Evolutionary conservation across 2,113 vertebrate genomes (phyloP), one percentile per base, ranked within the genome.

Genomic region (Maccullochella peelii): DNA sequence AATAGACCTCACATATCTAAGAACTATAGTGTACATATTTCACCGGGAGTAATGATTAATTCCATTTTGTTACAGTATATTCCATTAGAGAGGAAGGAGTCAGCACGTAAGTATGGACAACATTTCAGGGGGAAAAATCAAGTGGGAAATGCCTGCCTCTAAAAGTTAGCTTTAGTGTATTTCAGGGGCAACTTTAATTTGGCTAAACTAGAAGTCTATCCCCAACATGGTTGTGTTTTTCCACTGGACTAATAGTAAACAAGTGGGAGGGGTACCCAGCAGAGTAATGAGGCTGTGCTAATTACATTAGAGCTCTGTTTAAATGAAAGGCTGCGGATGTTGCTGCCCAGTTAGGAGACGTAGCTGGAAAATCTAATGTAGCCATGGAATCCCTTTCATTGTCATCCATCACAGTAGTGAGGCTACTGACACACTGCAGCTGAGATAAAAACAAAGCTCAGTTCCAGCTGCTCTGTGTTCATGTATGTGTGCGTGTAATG

Each of bases 341-440:
- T 73, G 79, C 76, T 69, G 76, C 77, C 61, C 44, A 54, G 71
- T 78, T 49, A 72, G 77, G 77, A 85, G 78, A 79, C 42, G 23
- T 21, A 75, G 73, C 73, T n/a, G 75, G 86, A 71, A 89, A 93
- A 93, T 93, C 89, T 88, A 92, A 91, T 94, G 89, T 91, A 88
- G 87, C 87, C 90, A 91, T 84, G 85, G 90, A 88, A 86, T 86
- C 83, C 33, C 72, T 82, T 59, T 82, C 36, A 80, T 69, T 79
- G 58, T 76, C 85, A 91, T 94, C 80, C 77, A 91, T 93, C 90
- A 92, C 72, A 33, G 59, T 83, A 74, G 88, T 42, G 78, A 62
- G 30, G 66, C 69, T 1, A 54, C 44, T 73, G 84, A 81, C 55
- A 75, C 63, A 70, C 44, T 71, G 80, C 78, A 79, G 73, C 80